A percentile compares a stretch with the other conserved stretches of the same genome.
phyloP scores from a whole-genome alignment of 2,797 vertebrate genomes.

The Lepidocolaptes lacrymiger region DNA sequence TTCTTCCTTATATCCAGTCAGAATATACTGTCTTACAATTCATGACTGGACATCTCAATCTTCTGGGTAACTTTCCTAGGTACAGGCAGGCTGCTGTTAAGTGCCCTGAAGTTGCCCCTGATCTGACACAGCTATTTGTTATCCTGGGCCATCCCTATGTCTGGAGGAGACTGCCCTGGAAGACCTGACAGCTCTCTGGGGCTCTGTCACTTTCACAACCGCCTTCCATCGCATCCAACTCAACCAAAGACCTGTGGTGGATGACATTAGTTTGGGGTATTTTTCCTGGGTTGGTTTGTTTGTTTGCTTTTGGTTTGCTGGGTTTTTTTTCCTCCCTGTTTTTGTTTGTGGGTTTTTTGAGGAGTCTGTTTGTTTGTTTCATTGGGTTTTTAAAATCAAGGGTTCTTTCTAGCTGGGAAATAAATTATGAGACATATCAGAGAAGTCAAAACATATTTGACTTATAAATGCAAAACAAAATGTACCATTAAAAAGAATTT shows the following conservation, averaged over 20 bases:
- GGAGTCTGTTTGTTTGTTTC: neutral
- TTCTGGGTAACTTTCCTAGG: neutral
- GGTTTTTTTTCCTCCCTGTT: neutral
- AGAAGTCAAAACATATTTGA: neutral
- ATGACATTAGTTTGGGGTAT: rapidly evolving
- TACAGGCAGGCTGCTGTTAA: neutral
- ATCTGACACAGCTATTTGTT: neutral
- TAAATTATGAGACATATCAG: neutral
- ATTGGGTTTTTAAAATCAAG: neutral
- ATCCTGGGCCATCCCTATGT: neutral
- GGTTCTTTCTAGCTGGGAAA: neutral
- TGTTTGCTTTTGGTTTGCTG: no score
- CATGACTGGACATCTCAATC: neutral
- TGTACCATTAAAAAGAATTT: neutral
- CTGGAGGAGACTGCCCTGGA: neutral
- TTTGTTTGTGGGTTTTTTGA: neutral
- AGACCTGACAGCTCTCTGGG: neutral
- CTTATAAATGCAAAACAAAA: neutral
- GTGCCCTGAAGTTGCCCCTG: neutral
- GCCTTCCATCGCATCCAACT: neutral
- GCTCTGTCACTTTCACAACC: neutral
- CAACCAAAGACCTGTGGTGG: neutral
- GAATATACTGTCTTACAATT: neutral
- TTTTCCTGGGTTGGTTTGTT: neutral
- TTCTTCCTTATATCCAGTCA: neutral